Percentiles rank a stretch among this genome's conserved stretches.
Conservation (phyloP, 2,113 vertebrate species). For the Larimichthys polyactis region DNA sequence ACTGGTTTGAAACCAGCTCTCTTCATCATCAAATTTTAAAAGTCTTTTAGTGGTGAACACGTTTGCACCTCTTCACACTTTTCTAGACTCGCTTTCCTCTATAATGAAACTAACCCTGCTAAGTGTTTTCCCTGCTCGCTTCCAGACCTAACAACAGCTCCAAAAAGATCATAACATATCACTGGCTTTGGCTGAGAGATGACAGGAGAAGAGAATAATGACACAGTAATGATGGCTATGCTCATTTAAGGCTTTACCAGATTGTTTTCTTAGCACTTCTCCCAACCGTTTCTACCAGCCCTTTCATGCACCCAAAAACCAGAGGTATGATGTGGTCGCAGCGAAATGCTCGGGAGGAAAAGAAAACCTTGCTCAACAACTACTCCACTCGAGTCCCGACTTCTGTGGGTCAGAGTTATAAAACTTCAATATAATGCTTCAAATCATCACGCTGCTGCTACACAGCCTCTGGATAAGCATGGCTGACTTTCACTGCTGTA, state of each 20-base stretch:
- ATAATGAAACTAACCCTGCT: slow-evolving; percentile 1
- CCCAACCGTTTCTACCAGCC: not conserved
- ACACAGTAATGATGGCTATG: slow-evolving; percentile 23
- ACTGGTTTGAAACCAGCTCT: slow-evolving; percentile 1
- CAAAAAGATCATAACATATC: slow-evolving; percentile 11
- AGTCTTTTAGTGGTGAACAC: not conserved
- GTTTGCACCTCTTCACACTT: not conserved
- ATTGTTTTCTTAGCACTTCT: slow-evolving; percentile 28
- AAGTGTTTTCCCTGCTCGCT: not conserved
- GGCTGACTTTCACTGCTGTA: slow-evolving; percentile 9
- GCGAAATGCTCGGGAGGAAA: slow-evolving; percentile 35
- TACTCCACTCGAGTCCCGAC: slow-evolving; percentile 12
- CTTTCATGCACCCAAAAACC: slow-evolving; percentile 54
- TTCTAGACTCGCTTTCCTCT: not conserved
- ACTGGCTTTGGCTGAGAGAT: slow-evolving; percentile 4
- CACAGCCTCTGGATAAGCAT: not conserved
- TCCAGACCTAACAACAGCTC: not conserved
- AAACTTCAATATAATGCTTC: slow-evolving; percentile 23
- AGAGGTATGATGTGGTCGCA: slow-evolving; percentile 26
- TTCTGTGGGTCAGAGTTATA: slow-evolving; percentile 30
- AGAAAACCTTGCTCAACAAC: slow-evolving; percentile 27
- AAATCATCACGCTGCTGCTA: slow-evolving; percentile 5
- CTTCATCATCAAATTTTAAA: not conserved
- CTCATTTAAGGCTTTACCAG: slow-evolving; percentile 17
- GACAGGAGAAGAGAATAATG: slow-evolving; percentile 17